Evolutionary conservation across 2,113 vertebrate species (phyloP), one percentile per base, ranked within the genome.

Genomic region (Genyomyrus donnyi): DNA sequence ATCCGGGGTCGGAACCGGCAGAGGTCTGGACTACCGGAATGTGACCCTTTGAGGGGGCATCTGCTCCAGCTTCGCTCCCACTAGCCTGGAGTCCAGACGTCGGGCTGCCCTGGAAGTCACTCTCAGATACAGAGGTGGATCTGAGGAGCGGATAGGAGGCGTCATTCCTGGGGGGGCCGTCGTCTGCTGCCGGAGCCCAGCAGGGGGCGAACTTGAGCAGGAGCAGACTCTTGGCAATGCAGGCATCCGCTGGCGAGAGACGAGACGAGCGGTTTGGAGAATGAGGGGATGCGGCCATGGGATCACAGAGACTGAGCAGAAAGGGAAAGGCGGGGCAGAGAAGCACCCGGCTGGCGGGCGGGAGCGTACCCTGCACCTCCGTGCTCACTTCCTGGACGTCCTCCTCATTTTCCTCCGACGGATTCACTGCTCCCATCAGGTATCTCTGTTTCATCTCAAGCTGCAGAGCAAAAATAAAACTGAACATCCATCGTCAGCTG

Each of bases 381-480:
- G 97, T 97, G 87, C 96, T 98, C 66, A 96, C 94, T 90, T 99
- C 98, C 27, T 93, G 92, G 0, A 93, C 91, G 89, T 94, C 95
- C 0, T 96, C 97, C 50, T 96, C 96, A 15, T 93, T 93, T 52
- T 97, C 97, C 0, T 91, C 96, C 0, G 94, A 93, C 66, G 95
- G 92, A 53, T 95, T 96, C 91, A 95, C 94, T 92, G 95, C 95
- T 88, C 94, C 93, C 92, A 97, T 94, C 10, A 98, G 92, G 90
- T 96, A 98, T 92, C 97, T 97, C 93, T 99, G 98, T 91, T 99
- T 99, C 97, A 99, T 98, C 95, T 99, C 98, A 96, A 99, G 92
- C 98, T 99, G 95, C 0, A 92, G 92, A 92, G 87, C 45, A 96
- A 86, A 92, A 84, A 53, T 39, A 11, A 66, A 46, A 88, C 31